Conservation (phyloP, 2,113 vertebrate genomes). For the Martes martes region DNA sequence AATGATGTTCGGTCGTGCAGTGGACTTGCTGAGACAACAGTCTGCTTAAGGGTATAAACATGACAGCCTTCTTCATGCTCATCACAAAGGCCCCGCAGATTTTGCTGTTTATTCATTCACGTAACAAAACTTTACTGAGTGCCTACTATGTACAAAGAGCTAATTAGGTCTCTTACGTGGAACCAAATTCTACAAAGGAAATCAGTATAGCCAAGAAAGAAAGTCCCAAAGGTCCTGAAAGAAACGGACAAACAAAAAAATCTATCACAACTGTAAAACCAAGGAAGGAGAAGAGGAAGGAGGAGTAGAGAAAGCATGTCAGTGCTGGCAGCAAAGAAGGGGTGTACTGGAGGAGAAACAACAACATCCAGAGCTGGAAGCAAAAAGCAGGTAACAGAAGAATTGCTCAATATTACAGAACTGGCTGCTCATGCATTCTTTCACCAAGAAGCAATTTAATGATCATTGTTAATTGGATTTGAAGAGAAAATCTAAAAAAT, state of each 20-base stretch:
- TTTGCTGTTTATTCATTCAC: not conserved
- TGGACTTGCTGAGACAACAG: not conserved
- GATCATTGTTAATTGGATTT: not conserved
- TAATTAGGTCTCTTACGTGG: not conserved
- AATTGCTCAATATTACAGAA: not conserved
- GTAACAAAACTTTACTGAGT: not conserved
- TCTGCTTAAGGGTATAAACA: not conserved
- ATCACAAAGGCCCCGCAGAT: not conserved
- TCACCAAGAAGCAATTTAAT: not conserved
- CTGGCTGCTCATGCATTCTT: not conserved
- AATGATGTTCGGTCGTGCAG: not conserved
- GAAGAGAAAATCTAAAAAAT: slow-evolving; percentile 15
- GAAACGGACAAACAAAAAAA: not conserved
- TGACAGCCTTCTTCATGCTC: not conserved
- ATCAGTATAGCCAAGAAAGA: not conserved
- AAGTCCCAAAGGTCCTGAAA: not conserved
- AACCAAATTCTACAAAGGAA: slow-evolving; percentile 4
- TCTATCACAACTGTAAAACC: not conserved
- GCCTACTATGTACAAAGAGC: not conserved
- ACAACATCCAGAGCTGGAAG: not conserved
- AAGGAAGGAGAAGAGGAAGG: not conserved
- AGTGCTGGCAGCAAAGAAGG: not conserved
- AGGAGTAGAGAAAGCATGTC: not conserved
- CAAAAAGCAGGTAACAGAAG: not conserved
- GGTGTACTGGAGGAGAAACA: not conserved